Evolutionary conservation across 2,797 vertebrate genomes (phyloP).

Genomic region (Diplodus sargus): DNA sequence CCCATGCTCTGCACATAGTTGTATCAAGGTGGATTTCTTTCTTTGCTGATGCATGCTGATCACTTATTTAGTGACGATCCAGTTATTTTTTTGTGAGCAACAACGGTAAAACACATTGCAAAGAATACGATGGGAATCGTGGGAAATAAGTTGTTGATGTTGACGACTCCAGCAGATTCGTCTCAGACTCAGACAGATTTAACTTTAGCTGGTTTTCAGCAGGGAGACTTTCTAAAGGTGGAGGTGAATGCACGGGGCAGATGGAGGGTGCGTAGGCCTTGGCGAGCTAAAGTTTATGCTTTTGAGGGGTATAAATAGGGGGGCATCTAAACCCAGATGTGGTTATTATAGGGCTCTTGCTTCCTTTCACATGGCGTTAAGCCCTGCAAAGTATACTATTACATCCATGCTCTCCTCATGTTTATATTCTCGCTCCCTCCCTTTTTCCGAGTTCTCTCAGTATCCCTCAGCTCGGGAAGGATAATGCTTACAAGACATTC

Average conservation of each 20-base stretch:
- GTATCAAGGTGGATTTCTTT: not conserved
- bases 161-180: not conserved
- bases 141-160: not conserved
- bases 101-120: not conserved
- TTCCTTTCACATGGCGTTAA: conserved; percentile 51
- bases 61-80: not conserved
- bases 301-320: conserved; percentile 2
- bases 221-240: conserved; percentile 8
- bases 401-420: conserved; percentile 44
- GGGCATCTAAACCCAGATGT: conserved; percentile 58
- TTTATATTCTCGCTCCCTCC: conserved; percentile 49
- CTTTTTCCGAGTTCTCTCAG: conserved; percentile 26
- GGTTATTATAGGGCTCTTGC: conserved; percentile 42
- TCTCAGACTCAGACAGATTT: not conserved
- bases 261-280: not conserved
- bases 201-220: not conserved
- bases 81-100: not conserved
- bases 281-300: conserved; percentile 8
- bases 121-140: not conserved
- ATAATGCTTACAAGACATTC: conserved; percentile 14
- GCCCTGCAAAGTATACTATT: conserved; percentile 52
- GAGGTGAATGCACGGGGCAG: conserved; percentile 22
- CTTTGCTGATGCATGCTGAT: not conserved
- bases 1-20: not conserved
- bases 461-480: conserved; percentile 16